These are phyloP conservation scores for Esperia sulphurella DNA, from an alignment of 2,888 invertebrate species.

Conservation along the genomic window DNA sequence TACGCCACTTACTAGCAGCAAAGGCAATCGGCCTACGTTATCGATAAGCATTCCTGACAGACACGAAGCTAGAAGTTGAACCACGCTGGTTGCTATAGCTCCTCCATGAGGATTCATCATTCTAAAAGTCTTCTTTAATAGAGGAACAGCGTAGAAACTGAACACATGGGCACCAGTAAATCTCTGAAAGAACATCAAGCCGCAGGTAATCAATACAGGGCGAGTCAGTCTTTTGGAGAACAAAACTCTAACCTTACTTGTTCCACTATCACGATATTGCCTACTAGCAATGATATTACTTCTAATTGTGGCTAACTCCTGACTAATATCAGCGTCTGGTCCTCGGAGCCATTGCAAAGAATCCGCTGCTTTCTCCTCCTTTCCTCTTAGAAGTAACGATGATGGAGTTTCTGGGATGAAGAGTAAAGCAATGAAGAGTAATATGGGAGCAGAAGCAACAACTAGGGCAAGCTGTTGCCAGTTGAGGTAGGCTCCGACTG, in stretches of 20 bases:
- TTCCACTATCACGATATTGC: conserved; percentile 49
- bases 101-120: conserved; percentile 89
- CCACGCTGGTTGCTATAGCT: conserved; percentile 90
- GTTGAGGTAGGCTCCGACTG: conserved; percentile 88
- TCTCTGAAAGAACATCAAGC: conserved; percentile 93
- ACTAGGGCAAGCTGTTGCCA: conserved; percentile 91
- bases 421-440: conserved; percentile 85
- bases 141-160: conserved; percentile 90
- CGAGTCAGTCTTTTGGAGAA: conserved; percentile 72
- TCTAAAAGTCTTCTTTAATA: conserved; percentile 90
- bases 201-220: conserved; percentile 90
- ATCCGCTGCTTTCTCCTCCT: conserved; percentile 85
- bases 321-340: conserved; percentile 85
- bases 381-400: conserved; percentile 85
- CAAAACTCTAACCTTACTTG: conserved; percentile 54
- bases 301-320: conserved; percentile 85
- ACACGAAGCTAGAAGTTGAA: conserved; percentile 90
- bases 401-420: conserved; percentile 94
- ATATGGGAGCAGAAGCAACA: conserved; percentile 86
- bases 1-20: conserved; percentile 89
- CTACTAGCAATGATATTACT: conserved; percentile 82
- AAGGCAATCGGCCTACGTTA: conserved; percentile 89
- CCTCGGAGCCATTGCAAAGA: conserved; percentile 90
- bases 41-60: conserved; percentile 91
- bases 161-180: conserved; percentile 91